Percentiles rank a stretch among this genome's conserved stretches.
phyloP scores from a whole-genome alignment of 2,113 vertebrate species.

The Aegotheles bennettii region DNA sequence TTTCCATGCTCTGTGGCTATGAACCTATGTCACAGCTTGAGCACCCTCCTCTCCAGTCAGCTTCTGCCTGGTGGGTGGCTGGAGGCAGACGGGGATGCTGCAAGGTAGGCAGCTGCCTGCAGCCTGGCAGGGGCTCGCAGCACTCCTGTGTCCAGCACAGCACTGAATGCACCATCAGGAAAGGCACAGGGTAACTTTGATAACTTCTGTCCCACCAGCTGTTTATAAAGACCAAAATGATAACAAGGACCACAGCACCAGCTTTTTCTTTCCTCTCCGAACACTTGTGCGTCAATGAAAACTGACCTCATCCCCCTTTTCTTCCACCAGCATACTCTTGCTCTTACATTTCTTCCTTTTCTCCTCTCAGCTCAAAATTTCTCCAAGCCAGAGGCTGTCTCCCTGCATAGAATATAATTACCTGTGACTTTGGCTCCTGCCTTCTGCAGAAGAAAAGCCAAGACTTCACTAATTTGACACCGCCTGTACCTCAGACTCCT shows the following conservation, averaged over 20 bases:
- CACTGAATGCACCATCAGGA: neutral
- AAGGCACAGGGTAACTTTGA: neutral
- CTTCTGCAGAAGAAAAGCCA: neutral
- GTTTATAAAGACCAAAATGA: neutral
- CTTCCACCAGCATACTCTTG: too few relatives aligned
- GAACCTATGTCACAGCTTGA: neutral
- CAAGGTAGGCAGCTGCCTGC: neutral
- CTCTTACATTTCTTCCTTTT: neutral
- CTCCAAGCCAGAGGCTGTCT: neutral
- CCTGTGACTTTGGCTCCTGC: neutral
- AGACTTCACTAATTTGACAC: neutral
- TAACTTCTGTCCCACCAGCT: neutral
- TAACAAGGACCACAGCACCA: neutral
- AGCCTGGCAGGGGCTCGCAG: fast-evolving
- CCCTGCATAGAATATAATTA: neutral
- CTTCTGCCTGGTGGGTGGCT: neutral
- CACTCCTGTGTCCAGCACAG: fast-evolving
- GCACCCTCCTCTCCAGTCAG: neutral
- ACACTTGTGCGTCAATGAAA: neutral
- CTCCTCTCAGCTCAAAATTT: neutral
- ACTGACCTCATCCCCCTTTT: neutral
- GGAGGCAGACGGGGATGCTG: neutral
- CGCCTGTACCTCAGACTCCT: neutral
- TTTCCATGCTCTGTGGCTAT: neutral
- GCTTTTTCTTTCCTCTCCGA: neutral